Evolutionary conservation across 1,140 invertebrate genomes (phyloP).

Genomic region (Temnothorax curvispinosus): DNA sequence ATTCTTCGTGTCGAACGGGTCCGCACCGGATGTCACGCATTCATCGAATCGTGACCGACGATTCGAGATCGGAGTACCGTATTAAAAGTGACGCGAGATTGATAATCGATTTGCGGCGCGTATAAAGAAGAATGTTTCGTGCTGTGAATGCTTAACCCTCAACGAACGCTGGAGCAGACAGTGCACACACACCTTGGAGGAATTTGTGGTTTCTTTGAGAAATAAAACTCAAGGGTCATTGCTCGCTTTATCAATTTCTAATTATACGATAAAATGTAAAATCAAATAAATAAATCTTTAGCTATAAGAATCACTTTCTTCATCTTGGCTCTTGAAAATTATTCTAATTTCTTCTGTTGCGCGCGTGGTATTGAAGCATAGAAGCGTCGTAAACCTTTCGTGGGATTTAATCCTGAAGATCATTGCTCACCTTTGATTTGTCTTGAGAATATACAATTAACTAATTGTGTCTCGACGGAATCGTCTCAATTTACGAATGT

Average conservation of each 20-base stretch:
- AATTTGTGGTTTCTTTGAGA: not conserved
- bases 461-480: not conserved
- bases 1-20: slow-evolving; percentile 44
- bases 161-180: not conserved
- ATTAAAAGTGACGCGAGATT: slow-evolving; percentile 24
- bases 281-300: not conserved
- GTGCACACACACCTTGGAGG: not conserved
- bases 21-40: slow-evolving; percentile 76
- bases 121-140: not conserved
- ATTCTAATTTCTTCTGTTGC: not conserved
- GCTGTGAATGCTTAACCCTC: not conserved
- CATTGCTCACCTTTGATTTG: not conserved
- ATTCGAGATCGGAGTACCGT: slow-evolving; percentile 33
- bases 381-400: not conserved
- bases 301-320: not conserved
- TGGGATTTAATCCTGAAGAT: not conserved
- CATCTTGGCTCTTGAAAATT: not conserved
- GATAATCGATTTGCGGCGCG: slow-evolving; percentile 29
- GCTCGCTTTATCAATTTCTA: not conserved
- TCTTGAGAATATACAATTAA: not conserved
- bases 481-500: not conserved
- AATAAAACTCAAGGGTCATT: not conserved
- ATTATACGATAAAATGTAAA: not conserved
- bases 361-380: not conserved
- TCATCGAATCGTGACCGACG: slow-evolving; percentile 61